phyloP scores from a whole-genome alignment of 1,140 invertebrate genomes.

The Andrena cerasifolii region DNA sequence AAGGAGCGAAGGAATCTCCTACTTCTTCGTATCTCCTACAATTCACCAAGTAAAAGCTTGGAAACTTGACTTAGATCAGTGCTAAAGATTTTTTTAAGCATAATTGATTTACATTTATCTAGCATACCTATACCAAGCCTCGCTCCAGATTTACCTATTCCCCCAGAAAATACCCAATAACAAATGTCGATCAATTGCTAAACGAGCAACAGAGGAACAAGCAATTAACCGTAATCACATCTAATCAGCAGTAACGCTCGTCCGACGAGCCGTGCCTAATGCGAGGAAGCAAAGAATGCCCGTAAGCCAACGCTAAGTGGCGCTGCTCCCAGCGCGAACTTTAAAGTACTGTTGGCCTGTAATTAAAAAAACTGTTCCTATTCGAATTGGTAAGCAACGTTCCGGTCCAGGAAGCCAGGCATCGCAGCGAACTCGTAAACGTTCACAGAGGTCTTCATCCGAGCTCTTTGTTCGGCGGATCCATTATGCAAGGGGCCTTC shows the following conservation, averaged over 20 bases:
- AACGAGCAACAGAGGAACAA: neutral
- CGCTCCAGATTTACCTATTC: no score
- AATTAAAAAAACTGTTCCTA: conserved; percentile 50
- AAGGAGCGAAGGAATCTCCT: no score
- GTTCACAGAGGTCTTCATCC: conserved; percentile 47
- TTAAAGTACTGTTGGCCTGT: conserved; percentile 20
- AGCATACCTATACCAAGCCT: no score
- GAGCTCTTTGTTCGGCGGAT: conserved; percentile 48
- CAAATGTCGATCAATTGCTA: no score
- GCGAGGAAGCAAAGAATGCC: neutral
- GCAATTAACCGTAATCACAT: conserved; percentile 26
- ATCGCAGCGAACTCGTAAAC: conserved; percentile 27
- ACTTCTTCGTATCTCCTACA: no score
- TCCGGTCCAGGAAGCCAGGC: conserved; percentile 15
- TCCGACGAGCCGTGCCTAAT: conserved; percentile 1
- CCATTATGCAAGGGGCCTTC: conserved; percentile 45
- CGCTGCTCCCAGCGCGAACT: neutral
- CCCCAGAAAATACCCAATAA: no score
- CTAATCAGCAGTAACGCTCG: conserved; percentile 32
- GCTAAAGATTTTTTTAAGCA: no score
- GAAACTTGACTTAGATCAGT: no score
- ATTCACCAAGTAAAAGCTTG: no score
- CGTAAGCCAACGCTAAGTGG: neutral
- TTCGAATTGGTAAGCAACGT: conserved; percentile 43
- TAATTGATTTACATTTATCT: no score